Percentiles rank a stretch among this genome's conserved stretches.
phyloP scores from a whole-genome alignment of 2,888 invertebrate species.

The Nomada fabriciana region DNA sequence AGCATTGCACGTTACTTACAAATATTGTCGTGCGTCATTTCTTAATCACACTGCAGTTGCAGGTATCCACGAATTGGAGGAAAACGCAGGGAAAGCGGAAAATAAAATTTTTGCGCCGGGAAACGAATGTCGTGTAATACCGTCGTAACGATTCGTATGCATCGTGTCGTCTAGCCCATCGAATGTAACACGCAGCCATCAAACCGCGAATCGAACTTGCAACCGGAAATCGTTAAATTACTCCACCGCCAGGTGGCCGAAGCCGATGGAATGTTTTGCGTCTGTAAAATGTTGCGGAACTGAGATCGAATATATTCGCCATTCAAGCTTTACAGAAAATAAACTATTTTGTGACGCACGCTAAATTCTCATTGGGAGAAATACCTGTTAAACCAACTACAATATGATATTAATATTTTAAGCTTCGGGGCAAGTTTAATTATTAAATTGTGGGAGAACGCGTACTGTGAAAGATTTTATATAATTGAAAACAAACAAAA shows the following conservation, averaged over 20 bases:
- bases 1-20: too few species aligned
- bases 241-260: constrained; percentile 47
- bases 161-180: constrained; percentile 30
- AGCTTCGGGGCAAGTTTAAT: too few species aligned
- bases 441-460: too few species aligned
- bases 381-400: background rate
- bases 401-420: too few species aligned
- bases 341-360: background rate
- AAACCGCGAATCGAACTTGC: constrained; percentile 48
- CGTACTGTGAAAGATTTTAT: too few species aligned
- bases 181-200: constrained; percentile 31
- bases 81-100: too few species aligned
- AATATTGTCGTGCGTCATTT: too few species aligned
- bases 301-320: background rate
- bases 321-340: background rate
- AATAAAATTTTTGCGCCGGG: background rate
- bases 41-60: too few species aligned
- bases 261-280: constrained; percentile 22
- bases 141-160: constrained; percentile 32
- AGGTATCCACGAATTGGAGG: too few species aligned
- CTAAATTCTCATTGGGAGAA: background rate
- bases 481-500: too few species aligned
- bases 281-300: background rate
- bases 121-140: constrained; percentile 22
- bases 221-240: constrained; percentile 63